Percentiles rank a stretch among this genome's conserved stretches.
Conservation (phyloP, 2,797 vertebrate genomes). For the Lophotriccus pileatus region DNA sequence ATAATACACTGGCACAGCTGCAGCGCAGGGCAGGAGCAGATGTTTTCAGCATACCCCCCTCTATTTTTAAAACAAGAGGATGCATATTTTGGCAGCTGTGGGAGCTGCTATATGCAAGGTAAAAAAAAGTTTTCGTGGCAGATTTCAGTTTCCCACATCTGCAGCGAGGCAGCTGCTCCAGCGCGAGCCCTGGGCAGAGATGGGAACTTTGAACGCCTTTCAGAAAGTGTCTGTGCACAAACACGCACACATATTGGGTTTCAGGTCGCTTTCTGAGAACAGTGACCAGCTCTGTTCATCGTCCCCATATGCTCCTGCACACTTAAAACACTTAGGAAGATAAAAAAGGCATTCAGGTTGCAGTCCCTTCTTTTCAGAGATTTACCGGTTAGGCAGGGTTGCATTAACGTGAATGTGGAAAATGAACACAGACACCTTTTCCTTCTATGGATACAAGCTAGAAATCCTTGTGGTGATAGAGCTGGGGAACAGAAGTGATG, state of each 20-base stretch:
- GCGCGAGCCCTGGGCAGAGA: neutral
- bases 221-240: neutral
- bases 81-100: constrained; percentile 42
- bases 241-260: rapidly evolving
- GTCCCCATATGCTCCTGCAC: neutral
- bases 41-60: neutral
- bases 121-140: constrained; percentile 15
- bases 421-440: neutral
- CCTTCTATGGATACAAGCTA: neutral
- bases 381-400: neutral
- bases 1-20: constrained; percentile 51
- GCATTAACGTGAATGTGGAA: neutral
- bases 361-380: neutral
- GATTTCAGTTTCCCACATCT: constrained; percentile 43
- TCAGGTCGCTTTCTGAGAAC: neutral
- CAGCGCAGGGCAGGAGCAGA: constrained; percentile 25
- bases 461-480: neutral
- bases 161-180: neutral
- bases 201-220: neutral
- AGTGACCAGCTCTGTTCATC: neutral
- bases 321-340: neutral
- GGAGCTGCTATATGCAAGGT: constrained; percentile 7
- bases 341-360: neutral
- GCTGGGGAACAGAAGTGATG: neutral
- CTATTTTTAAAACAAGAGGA: constrained; percentile 13